Base-by-base conservation (phyloP, 1,140 invertebrate species). In the Trichoplusia ni region DNA sequence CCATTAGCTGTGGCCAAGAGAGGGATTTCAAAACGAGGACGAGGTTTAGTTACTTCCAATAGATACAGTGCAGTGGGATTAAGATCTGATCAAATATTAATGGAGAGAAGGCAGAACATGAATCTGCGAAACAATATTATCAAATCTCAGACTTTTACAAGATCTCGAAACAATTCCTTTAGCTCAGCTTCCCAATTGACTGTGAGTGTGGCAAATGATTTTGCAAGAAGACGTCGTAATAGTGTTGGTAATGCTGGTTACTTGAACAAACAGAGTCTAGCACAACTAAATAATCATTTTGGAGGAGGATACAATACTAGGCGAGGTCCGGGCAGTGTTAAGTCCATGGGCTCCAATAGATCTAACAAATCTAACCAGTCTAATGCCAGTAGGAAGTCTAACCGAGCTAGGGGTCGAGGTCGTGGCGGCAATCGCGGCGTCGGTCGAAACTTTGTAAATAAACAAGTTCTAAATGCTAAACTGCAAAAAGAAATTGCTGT, bases 171-270 rank as follows among this genome's bases (percentile, higher is more conserved):
- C 47, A 89, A 89, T 56, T 86, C 88, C 1, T 78, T 86, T 18
- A 83, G 70, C 75, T 77, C 81, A 37, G 72, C 83, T 58, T 83
- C 86, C 21, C 84, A 90, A 63, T 38, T 90, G 3, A 90, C 86
- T 46, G 86, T 90, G 0, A 90, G 84, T 76, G 86, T 90, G 14
- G 82, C 83, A 21, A 90, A 90, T 77, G 82, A 90, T 38, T 88
- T 90, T 75, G 70, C 70, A 3, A 85, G 78, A 37, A 79, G 77
- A 27, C 83, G 88, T 40, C 79, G 86, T 19, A 90, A 90, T 42
- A 90, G 88, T 67, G 67, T 86, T 59, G 86, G 88, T 7, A 83
- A 74, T 72, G 62, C 73, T 18, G 77, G 79, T 54, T 90, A 89
- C 54, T 78, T 90, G 19, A 86, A 82, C 29, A 79, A 75, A 62